Percentiles rank a stretch among this genome's conserved stretches.
These are phyloP conservation scores for Chaetodon auriga DNA, from an alignment of 2,113 vertebrate species.

Conservation along the genomic window DNA sequence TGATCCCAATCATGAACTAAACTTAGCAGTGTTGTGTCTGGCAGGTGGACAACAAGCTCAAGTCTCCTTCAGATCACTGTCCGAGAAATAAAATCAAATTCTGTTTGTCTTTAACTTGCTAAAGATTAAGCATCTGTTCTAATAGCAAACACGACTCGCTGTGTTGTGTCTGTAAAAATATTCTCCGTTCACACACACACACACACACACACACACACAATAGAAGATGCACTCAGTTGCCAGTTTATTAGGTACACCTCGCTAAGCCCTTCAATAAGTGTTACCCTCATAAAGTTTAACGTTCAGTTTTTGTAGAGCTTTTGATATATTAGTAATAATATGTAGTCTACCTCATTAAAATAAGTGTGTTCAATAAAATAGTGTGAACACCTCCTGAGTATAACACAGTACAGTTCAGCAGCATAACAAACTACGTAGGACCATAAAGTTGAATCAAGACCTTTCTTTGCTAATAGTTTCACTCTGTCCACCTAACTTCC, in stretches of 20 bases:
- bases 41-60: neutral
- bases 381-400: neutral
- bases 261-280: neutral
- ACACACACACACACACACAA: neutral
- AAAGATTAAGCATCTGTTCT: rapidly evolving
- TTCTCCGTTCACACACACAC: neutral
- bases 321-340: neutral
- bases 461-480: neutral
- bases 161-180: neutral
- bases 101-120: neutral
- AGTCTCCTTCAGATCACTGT: no score
- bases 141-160: neutral
- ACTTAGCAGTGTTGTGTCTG: constrained; percentile 4
- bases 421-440: neutral
- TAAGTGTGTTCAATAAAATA: neutral
- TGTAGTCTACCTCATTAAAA: neutral
- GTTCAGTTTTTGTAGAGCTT: neutral
- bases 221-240: neutral
- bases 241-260: neutral
- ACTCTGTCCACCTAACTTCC: neutral
- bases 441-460: neutral
- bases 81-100: no score
- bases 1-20: neutral
- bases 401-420: neutral
- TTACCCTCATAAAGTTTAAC: no score